phyloP scores from a whole-genome alignment of 2,888 invertebrate genomes.

The Allolobophora icterica region DNA sequence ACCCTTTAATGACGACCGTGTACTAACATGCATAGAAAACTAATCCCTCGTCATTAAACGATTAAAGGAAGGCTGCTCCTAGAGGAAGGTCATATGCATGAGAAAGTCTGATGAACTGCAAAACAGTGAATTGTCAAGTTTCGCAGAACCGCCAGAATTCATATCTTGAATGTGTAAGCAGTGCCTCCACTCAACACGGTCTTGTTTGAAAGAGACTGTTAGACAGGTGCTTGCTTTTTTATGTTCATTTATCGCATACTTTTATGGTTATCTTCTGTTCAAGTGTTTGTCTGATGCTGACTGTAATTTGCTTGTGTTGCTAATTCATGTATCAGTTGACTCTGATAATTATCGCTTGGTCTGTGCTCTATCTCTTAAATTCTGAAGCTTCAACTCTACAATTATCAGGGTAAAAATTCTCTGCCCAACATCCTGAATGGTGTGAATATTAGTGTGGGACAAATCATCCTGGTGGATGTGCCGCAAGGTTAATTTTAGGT shows the following conservation, averaged over 20 bases:
- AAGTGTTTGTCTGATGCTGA: background rate
- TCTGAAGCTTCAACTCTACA: background rate
- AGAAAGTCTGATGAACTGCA: too few species aligned
- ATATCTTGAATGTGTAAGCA: too few species aligned
- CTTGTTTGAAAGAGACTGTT: background rate
- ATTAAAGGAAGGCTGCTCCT: too few species aligned
- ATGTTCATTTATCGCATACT: background rate
- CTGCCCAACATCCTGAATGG: background rate
- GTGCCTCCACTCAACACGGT: background rate
- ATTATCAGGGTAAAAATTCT: background rate
- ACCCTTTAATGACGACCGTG: too few species aligned
- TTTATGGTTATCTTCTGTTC: background rate
- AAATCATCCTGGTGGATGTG: background rate
- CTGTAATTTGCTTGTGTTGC: background rate
- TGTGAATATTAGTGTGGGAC: background rate
- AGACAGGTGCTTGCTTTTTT: background rate
- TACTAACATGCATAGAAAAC: too few species aligned
- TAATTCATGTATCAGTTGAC: background rate
- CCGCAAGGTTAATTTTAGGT: background rate
- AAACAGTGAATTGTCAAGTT: too few species aligned
- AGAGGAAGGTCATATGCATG: too few species aligned
- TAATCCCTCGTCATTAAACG: too few species aligned
- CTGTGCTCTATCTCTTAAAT: background rate
- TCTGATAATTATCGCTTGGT: constrained; percentile 7
- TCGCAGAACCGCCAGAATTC: too few species aligned